Percentiles rank a stretch among this genome's conserved stretches.
These are phyloP conservation scores for Diaprepes abbreviatus DNA, from an alignment of 2,888 invertebrate genomes.

Conservation along the genomic window DNA sequence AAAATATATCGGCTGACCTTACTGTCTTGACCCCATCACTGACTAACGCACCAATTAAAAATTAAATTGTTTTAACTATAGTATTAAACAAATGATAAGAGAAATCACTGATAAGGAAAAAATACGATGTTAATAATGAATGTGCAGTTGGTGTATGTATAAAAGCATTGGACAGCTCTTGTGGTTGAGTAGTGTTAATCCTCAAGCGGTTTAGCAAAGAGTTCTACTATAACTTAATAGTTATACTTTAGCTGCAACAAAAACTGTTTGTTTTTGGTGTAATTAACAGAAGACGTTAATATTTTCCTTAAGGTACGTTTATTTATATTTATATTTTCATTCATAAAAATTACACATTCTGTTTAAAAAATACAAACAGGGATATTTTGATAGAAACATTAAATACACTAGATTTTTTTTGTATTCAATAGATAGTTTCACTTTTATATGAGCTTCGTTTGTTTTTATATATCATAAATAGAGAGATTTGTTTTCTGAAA, in stretches of 20 bases:
- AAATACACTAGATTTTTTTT: no score
- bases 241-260: no score
- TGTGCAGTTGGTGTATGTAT: neutral
- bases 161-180: neutral
- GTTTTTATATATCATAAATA: no score
- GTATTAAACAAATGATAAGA: slow-evolving; percentile 3
- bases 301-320: neutral
- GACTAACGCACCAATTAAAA: slow-evolving; percentile 3
- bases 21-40: neutral
- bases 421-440: no score
- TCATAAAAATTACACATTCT: neutral
- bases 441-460: no score
- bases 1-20: neutral
- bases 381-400: neutral
- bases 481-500: no score
- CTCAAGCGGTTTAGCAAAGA: slow-evolving; percentile 4
- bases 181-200: neutral
- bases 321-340: neutral
- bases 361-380: no score
- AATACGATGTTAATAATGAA: neutral
- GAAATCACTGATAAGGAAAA: neutral
- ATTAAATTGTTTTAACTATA: neutral
- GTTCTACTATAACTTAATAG: no score
- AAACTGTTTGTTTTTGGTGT: neutral
- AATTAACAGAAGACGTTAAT: neutral